Conservation (phyloP, 1,140 invertebrate species). For the Potamilus streckersoni region DNA sequence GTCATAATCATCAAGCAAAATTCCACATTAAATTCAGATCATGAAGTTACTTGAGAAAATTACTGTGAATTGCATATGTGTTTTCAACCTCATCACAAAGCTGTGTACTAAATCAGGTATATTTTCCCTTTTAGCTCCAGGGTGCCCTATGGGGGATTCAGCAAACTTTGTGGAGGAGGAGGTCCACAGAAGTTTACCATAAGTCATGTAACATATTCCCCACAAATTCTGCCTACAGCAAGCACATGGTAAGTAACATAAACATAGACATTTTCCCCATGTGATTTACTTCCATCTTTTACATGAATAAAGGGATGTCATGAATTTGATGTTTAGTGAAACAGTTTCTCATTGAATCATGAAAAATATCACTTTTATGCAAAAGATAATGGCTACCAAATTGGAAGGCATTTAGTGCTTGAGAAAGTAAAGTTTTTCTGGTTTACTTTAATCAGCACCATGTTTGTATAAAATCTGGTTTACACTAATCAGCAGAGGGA, state of each 20-base stretch:
- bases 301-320: not conserved
- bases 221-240: constrained; percentile 50
- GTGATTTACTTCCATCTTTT: not conserved
- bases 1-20: too few relatives aligned
- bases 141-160: constrained; percentile 62
- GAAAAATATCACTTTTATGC: not conserved
- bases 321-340: not conserved
- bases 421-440: too few relatives aligned
- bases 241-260: constrained; percentile 54
- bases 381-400: too few relatives aligned
- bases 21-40: too few relatives aligned
- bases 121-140: constrained; percentile 45
- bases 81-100: too few relatives aligned
- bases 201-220: constrained; percentile 40
- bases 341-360: not conserved
- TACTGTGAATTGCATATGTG: too few relatives aligned
- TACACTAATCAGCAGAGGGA: too few relatives aligned
- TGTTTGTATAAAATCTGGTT: too few relatives aligned
- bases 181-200: constrained; percentile 59
- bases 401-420: not conserved
- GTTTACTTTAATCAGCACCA: too few relatives aligned
- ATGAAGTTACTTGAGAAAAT: too few relatives aligned
- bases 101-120: too few relatives aligned
- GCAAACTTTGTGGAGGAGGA: constrained; percentile 51
- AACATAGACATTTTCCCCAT: not conserved